Evolutionary conservation across 2,888 invertebrate species (phyloP).

Genomic region (Colostygia pectinataria): DNA sequence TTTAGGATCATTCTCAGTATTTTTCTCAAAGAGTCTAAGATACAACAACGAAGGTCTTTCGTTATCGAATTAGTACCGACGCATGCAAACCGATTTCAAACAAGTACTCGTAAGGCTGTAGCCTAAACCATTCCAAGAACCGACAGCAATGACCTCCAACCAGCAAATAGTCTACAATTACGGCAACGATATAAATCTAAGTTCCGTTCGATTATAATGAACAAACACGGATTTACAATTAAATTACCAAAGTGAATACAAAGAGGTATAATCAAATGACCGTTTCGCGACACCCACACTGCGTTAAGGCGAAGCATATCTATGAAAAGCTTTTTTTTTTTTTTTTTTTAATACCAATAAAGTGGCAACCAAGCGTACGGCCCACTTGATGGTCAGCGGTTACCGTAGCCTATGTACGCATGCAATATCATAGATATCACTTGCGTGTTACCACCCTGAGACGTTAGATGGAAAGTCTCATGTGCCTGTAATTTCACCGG

Average conservation of each 20-base stretch:
- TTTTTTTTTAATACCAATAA: too few species aligned
- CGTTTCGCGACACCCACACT: slow-evolving; percentile 49
- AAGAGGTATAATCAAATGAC: slow-evolving; percentile 36
- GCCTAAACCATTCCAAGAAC: slow-evolving; percentile 8
- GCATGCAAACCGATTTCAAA: slow-evolving; percentile 7
- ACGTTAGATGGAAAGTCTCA: too few species aligned
- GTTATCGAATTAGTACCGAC: not conserved
- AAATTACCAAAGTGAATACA: slow-evolving; percentile 35
- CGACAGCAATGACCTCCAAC: slow-evolving; percentile 14
- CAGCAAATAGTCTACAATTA: slow-evolving; percentile 40
- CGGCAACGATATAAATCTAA: slow-evolving; percentile 46
- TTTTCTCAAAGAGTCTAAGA: too few species aligned
- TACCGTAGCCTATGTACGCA: too few species aligned
- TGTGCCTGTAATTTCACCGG: too few species aligned
- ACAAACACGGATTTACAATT: slow-evolving; percentile 48
- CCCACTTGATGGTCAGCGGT: too few species aligned
- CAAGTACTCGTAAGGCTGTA: slow-evolving; percentile 16
- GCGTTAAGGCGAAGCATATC: slow-evolving; percentile 31
- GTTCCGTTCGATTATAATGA: slow-evolving; percentile 53
- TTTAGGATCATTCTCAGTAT: too few species aligned
- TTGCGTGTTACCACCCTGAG: too few species aligned
- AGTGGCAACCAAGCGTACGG: too few species aligned
- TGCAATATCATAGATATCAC: too few species aligned
- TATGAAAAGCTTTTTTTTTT: too few species aligned
- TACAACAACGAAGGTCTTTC: not conserved